Base-by-base conservation (phyloP, 2,888 invertebrate genomes). In the Caenorhabditis doughertyi region DNA sequence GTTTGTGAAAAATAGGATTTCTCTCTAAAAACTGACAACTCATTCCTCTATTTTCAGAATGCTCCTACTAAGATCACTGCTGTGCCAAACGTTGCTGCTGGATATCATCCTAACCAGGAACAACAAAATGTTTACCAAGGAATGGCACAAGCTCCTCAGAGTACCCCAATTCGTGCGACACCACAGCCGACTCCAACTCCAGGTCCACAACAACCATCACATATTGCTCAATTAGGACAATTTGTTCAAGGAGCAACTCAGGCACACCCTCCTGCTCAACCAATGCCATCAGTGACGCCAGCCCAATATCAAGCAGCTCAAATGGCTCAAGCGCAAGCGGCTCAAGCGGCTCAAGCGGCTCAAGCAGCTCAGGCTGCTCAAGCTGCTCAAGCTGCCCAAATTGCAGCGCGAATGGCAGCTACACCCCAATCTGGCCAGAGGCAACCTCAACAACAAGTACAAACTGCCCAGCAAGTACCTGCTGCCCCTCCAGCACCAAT, bases 61-160 rank as follows among this genome's bases (percentile, higher is more conserved):
- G 53, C 72, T 8, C 82, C 82, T 1, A 77, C 82, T 7, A 77
- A 55, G 29, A 77, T 82, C 51, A 82, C 82, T 9, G 82, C 82
- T 5, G 72, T 77, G 23, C 82, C 82, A 11, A 77, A 82, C n/a
- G 53, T 72, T 11, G 56, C 79, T n/a, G 70, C 70, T 32, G 67
- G 65, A 11, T 76, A 29, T 13, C 65, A 42, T 42, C 21, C 32
- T 4, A 25, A 44, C 21, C 70, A 53, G 1, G 68, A 67, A 11
- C 77, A 67, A 11, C 77, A 76, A 51, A 27, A 60, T 21, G 21
- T 76, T 8, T 29, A 39, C 23, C 0, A 32, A 2, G 51, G 39
- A 0, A 76, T 76, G 76, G 51, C 76, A 3, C 76, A 67, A 23
- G 65, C 23, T 18, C 76, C 60, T 2, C 71, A 71, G 42, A 71